A percentile compares a stretch with the other conserved stretches of the same genome.
phyloP scores from a whole-genome alignment of 2,797 vertebrate genomes.

The Manis pentadactyla region DNA sequence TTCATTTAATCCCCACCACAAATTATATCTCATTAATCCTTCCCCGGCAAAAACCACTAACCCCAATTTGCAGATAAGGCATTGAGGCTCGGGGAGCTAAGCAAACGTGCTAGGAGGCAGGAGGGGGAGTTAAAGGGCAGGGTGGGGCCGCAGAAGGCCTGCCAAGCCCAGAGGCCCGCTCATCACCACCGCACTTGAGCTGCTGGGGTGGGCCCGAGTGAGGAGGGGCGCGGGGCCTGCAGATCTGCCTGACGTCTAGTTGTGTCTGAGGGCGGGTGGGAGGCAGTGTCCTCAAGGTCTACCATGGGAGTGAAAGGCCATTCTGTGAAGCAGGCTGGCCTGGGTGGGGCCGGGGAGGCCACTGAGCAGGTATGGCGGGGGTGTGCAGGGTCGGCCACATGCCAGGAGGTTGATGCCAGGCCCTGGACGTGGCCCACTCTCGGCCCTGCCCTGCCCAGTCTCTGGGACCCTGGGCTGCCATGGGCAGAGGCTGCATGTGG shows the following conservation, averaged over 20 bases:
- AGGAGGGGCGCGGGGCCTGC: background rate
- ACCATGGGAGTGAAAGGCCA: background rate
- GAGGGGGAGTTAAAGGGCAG: background rate
- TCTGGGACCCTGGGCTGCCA: background rate
- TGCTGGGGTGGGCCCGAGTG: background rate
- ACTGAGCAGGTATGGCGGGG: too few species aligned
- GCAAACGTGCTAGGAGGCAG: background rate
- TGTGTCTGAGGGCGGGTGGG: accelerated
- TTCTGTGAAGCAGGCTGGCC: background rate
- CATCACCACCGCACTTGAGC: accelerated
- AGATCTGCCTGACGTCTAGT: background rate
- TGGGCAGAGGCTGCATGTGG: background rate
- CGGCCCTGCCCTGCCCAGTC: background rate
- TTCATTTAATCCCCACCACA: background rate
- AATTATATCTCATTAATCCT: background rate
- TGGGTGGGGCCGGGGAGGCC: too few species aligned
- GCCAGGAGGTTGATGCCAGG: background rate
- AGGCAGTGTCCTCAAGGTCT: background rate
- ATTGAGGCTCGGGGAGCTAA: background rate
- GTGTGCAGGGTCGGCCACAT: too few species aligned
- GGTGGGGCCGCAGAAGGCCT: background rate
- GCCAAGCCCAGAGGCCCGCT: background rate
- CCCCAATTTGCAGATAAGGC: background rate
- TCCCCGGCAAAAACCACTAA: background rate
- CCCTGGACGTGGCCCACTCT: background rate